A percentile compares a stretch with the other conserved stretches of the same genome.
Conservation (phyloP, 2,113 vertebrate species). For the Ochotona princeps region DNA sequence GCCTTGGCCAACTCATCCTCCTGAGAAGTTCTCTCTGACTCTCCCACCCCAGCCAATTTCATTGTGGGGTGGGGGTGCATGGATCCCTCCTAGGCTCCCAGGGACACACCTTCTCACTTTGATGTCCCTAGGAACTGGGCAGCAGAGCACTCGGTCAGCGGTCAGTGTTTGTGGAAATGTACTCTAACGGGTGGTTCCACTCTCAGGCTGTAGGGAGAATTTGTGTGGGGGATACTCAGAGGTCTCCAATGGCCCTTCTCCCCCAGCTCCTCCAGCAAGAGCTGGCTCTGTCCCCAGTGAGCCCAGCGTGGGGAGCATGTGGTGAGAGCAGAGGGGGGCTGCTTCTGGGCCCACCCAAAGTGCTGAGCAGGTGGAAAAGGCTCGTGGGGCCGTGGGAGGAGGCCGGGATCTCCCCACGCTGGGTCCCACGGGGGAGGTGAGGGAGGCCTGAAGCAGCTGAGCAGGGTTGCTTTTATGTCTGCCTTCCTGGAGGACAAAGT, state of each 20-base stretch:
- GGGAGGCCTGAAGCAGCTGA: neutral
- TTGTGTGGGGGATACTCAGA: neutral
- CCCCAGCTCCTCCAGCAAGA: neutral
- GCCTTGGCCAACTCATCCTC: neutral
- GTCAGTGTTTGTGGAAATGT: neutral
- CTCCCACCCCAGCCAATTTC: neutral
- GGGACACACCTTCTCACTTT: neutral
- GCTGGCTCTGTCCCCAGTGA: neutral
- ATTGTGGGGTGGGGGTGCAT: neutral
- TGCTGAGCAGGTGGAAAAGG: neutral
- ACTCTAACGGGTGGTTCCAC: neutral
- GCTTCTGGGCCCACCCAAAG: neutral
- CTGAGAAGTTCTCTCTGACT: neutral
- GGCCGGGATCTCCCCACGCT: conserved; percentile 52
- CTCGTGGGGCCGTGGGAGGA: neutral
- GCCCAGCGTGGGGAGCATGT: neutral
- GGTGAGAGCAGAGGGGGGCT: neutral
- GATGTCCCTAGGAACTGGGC: neutral
- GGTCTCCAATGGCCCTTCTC: neutral
- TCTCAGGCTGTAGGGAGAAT: neutral
- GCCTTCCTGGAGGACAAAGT: conserved; percentile 80
- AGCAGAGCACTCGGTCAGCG: neutral
- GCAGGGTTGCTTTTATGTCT: conserved; percentile 74
- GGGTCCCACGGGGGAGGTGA: no score
- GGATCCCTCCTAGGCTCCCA: neutral